Evolutionary conservation across 2,113 vertebrate genomes (phyloP).

Genomic region (Morone saxatilis): DNA sequence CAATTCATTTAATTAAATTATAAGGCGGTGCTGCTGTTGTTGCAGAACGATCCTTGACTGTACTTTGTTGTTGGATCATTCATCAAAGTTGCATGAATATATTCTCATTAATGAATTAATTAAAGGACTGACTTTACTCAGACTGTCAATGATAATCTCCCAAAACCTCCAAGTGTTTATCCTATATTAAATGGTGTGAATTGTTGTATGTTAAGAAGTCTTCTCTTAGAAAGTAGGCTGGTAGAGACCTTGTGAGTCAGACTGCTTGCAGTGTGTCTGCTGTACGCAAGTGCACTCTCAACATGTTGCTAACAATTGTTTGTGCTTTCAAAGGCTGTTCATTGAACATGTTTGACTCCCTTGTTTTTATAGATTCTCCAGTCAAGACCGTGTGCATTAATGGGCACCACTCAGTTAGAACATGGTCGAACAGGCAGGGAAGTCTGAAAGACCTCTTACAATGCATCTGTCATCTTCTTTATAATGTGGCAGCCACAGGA

Average conservation of each 20-base stretch:
- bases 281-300: not conserved
- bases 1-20: not conserved
- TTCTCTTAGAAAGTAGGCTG: not conserved
- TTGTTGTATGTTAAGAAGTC: not conserved
- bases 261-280: not conserved
- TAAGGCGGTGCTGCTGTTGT: not conserved
- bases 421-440: slow-evolving; percentile 50
- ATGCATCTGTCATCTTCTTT: slow-evolving; percentile 54
- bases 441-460: slow-evolving; percentile 55
- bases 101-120: not conserved
- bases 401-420: slow-evolving; percentile 50
- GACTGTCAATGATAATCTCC: not conserved
- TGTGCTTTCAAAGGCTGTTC: slow-evolving; percentile 9
- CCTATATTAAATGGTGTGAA: not conserved
- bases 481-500: slow-evolving; percentile 43
- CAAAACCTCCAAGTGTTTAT: not conserved
- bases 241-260: slow-evolving; percentile 1
- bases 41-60: not conserved
- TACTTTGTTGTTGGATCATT: slow-evolving; percentile 10
- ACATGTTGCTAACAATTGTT: slow-evolving; percentile 23
- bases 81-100: slow-evolving; percentile 17
- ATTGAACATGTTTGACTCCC: slow-evolving; percentile 26
- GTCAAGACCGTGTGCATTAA: slow-evolving; percentile 57
- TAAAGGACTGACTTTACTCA: not conserved
- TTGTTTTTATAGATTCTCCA: slow-evolving; percentile 66